phyloP scores from a whole-genome alignment of 2,888 invertebrate genomes.

The Ditula angustiorana region DNA sequence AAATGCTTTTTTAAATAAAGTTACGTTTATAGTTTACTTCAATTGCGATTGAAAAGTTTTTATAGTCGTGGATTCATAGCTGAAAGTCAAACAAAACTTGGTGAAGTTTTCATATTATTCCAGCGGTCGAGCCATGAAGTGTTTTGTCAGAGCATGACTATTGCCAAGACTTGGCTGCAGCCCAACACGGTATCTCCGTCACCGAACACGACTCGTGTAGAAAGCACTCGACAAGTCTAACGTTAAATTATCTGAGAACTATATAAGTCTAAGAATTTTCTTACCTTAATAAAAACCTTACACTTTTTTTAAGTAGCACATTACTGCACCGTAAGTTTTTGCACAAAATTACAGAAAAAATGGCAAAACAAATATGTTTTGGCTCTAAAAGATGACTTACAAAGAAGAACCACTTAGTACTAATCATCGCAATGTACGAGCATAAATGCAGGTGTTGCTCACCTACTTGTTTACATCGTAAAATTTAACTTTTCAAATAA shows the following conservation, averaged over 20 bases:
- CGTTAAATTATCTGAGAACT: background rate
- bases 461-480: conserved; percentile 8
- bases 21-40: background rate
- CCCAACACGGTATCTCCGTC: conserved; percentile 31
- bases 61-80: conserved; percentile 21
- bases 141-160: conserved; percentile 31
- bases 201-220: conserved; percentile 15
- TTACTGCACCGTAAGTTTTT: background rate
- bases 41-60: conserved; percentile 14
- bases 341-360: background rate
- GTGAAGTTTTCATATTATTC: conserved; percentile 16
- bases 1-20: background rate
- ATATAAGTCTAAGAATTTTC: background rate
- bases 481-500: conserved; percentile 42
- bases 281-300: background rate
- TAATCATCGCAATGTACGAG: background rate
- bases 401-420: background rate
- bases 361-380: too few relatives aligned
- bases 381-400: too few relatives aligned
- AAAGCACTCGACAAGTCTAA: conserved; percentile 22
- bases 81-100: background rate
- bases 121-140: conserved; percentile 13
- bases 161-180: conserved; percentile 30
- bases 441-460: background rate
- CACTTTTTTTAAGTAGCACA: background rate